These are phyloP conservation scores for Eupithecia exiguata DNA, from an alignment of 2,888 invertebrate species.

Conservation along the genomic window DNA sequence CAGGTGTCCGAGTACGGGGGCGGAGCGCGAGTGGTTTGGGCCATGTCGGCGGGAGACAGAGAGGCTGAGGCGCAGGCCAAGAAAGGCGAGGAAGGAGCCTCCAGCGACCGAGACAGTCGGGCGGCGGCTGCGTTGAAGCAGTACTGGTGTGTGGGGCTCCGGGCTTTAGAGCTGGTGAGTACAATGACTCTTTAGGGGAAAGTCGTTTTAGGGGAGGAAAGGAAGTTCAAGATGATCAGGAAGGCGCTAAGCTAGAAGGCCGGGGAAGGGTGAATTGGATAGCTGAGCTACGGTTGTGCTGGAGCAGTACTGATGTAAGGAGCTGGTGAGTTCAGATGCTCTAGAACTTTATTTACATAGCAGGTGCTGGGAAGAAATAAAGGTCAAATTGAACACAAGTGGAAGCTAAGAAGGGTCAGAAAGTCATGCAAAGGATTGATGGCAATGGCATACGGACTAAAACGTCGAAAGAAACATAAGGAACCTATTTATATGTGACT, in stretches of 20 bases:
- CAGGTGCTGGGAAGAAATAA: background rate
- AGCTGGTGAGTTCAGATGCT: conserved; percentile 79
- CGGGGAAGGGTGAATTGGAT: background rate
- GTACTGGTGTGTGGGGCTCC: conserved; percentile 84
- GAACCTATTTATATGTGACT: background rate
- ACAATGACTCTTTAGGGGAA: background rate
- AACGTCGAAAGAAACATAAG: background rate
- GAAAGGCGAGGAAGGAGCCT: conserved; percentile 76
- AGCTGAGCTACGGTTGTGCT: conserved; percentile 52
- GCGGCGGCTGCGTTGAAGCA: conserved; percentile 73
- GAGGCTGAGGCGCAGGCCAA: conserved; percentile 82
- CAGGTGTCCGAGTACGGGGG: conserved; percentile 79
- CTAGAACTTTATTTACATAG: background rate
- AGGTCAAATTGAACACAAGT: background rate
- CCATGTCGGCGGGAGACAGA: conserved; percentile 86
- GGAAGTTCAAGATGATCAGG: background rate
- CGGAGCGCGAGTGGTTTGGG: conserved; percentile 81
- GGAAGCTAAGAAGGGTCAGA: background rate
- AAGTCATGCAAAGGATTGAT: background rate
- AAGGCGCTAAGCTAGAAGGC: background rate
- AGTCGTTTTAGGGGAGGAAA: background rate
- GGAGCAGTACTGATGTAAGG: conserved; percentile 84
- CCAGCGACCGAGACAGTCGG: conserved; percentile 68
- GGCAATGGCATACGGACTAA: background rate
- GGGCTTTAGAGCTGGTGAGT: conserved; percentile 85